These are phyloP conservation scores for Morpho helenor DNA, from an alignment of 2,888 invertebrate genomes.

Conservation along the genomic window DNA sequence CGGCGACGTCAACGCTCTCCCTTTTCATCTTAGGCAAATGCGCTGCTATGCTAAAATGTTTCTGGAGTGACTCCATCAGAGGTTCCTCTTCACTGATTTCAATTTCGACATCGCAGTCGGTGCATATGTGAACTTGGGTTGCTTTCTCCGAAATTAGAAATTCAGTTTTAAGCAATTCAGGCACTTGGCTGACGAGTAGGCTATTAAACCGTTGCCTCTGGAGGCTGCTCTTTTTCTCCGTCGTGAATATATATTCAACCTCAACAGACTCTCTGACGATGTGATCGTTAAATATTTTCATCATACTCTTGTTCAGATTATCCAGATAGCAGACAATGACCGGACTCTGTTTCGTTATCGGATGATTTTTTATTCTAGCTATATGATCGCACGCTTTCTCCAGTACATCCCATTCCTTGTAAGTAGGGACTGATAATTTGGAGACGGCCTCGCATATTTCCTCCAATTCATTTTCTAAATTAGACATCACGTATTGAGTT, in stretches of 20 bases:
- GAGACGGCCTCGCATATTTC: constrained; percentile 45
- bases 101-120: constrained; percentile 66
- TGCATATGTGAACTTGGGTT: constrained; percentile 68
- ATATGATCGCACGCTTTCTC: constrained; percentile 63
- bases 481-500: constrained; percentile 32
- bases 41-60: constrained; percentile 60
- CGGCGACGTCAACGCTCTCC: constrained; percentile 67
- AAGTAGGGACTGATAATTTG: constrained; percentile 58
- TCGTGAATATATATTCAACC: constrained; percentile 70
- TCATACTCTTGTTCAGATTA: constrained; percentile 53
- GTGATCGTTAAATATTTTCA: constrained; percentile 51
- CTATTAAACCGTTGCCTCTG: constrained; percentile 71
- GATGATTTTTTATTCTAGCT: constrained; percentile 53
- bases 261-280: constrained; percentile 52
- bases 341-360: constrained; percentile 47
- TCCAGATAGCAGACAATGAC: constrained; percentile 49
- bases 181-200: constrained; percentile 67
- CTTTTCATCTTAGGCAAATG: constrained; percentile 63
- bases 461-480: constrained; percentile 39
- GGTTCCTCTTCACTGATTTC: constrained; percentile 67
- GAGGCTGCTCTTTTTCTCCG: constrained; percentile 66
- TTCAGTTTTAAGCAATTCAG: constrained; percentile 64
- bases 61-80: constrained; percentile 66
- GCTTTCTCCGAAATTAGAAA: constrained; percentile 52
- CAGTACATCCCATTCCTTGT: constrained; percentile 61